phyloP scores from a whole-genome alignment of 2,888 invertebrate genomes.

The Cecidostiba fungosa region DNA sequence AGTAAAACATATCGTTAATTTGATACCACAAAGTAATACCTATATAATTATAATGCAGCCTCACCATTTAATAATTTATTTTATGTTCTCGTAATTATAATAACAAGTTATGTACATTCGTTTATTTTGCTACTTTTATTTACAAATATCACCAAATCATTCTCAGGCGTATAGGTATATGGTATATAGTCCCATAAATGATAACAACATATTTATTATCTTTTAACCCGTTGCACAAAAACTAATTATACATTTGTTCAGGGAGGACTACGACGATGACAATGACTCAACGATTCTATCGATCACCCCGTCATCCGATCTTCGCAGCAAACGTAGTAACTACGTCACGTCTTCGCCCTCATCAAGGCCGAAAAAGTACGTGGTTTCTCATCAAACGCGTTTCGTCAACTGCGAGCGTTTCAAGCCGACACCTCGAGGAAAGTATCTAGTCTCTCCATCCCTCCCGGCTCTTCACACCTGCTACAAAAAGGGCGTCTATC shows the following conservation, averaged over 20 bases:
- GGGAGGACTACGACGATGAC: background rate
- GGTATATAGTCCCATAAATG: too few relatives aligned
- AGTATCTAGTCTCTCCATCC: conserved; percentile 26
- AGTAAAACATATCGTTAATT: too few relatives aligned
- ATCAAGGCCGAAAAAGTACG: conserved; percentile 16
- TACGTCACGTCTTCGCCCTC: background rate
- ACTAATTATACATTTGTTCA: background rate
- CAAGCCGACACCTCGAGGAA: conserved; percentile 9
- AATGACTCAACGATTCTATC: background rate
- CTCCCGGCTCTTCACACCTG: conserved; percentile 19
- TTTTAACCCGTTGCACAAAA: background rate
- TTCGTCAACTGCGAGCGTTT: conserved; percentile 45
- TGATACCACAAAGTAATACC: too few relatives aligned
- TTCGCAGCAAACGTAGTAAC: background rate
- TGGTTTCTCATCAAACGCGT: conserved; percentile 5
- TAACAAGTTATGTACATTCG: too few relatives aligned
- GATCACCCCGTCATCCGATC: background rate
- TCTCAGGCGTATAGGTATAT: too few relatives aligned
- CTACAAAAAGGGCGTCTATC: conserved; percentile 21
- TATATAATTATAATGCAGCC: too few relatives aligned
- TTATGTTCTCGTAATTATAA: too few relatives aligned
- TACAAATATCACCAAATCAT: too few relatives aligned
- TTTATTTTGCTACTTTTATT: too few relatives aligned
- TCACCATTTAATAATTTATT: too few relatives aligned
- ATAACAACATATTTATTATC: too few relatives aligned